These are phyloP conservation scores for Perca flavescens DNA, from an alignment of 2,113 vertebrate species.

Conservation along the genomic window DNA sequence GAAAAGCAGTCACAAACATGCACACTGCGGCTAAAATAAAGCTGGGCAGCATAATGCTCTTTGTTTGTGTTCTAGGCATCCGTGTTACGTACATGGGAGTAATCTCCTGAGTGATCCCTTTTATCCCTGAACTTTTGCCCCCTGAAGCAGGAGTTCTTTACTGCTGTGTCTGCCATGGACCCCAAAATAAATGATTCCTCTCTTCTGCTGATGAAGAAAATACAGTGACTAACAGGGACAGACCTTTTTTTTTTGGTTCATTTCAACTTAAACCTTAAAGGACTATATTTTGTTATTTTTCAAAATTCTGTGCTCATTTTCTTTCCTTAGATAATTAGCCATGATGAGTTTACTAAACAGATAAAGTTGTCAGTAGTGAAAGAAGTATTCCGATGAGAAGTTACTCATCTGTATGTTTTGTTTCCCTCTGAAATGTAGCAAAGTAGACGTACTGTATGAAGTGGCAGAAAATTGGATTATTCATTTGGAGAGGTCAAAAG, in stretches of 20 bases:
- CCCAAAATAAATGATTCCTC: slow-evolving; percentile 45
- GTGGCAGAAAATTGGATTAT: background rate
- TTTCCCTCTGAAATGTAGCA: too few relatives aligned
- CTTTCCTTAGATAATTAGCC: background rate
- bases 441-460: background rate
- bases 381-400: background rate
- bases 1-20: slow-evolving; percentile 27
- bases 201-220: slow-evolving; percentile 17
- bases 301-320: background rate
- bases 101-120: slow-evolving; percentile 75
- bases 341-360: background rate
- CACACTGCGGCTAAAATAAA: slow-evolving; percentile 68
- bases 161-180: slow-evolving; percentile 47
- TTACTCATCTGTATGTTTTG: background rate
- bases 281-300: background rate
- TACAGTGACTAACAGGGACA: background rate
- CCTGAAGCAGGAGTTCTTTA: slow-evolving; percentile 50
- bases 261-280: slow-evolving; percentile 12
- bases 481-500: background rate
- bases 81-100: slow-evolving; percentile 69
- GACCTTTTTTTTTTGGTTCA: background rate
- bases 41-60: slow-evolving; percentile 77
- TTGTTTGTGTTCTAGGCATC: slow-evolving; percentile 76
- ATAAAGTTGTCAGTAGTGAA: background rate
- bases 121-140: slow-evolving; percentile 78